These are phyloP conservation scores for Progne subis DNA, from an alignment of 2,113 vertebrate species.

Conservation along the genomic window DNA sequence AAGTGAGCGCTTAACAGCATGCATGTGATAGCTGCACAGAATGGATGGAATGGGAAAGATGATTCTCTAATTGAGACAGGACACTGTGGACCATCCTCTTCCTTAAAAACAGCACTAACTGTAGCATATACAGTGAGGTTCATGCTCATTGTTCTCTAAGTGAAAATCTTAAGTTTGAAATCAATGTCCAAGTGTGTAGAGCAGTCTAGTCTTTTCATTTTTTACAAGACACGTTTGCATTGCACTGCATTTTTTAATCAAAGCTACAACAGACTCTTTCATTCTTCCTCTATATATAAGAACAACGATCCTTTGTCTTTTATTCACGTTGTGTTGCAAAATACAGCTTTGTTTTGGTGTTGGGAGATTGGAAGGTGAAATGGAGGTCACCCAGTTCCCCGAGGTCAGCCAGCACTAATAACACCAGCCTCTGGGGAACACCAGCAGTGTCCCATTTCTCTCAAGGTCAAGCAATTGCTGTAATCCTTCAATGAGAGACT, in stretches of 20 bases:
- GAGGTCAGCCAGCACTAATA: conserved; percentile 43
- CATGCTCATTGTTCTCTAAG: not conserved
- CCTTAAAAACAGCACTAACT: not conserved
- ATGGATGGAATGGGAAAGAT: not conserved
- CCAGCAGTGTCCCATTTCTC: not conserved
- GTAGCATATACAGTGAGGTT: not conserved
- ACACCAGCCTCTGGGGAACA: conserved; percentile 18
- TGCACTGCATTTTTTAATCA: not conserved
- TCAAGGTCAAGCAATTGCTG: conserved; percentile 42
- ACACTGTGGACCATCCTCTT: not conserved
- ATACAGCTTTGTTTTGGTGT: not conserved
- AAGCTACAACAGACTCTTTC: not conserved
- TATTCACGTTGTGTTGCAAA: not conserved
- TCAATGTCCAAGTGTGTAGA: not conserved
- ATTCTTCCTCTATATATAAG: not conserved
- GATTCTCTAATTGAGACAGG: not conserved
- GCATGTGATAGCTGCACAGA: not conserved
- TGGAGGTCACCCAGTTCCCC: conserved; percentile 14
- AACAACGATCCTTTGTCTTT: not conserved
- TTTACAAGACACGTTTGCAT: not conserved
- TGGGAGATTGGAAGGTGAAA: conserved; percentile 37
- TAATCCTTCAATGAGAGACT: conserved; percentile 17
- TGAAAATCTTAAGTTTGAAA: not conserved
- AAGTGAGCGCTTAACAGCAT: not conserved
- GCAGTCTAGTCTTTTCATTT: not conserved